A percentile compares a stretch with the other conserved stretches of the same genome.
phyloP scores from a whole-genome alignment of 2,113 vertebrate genomes.

The Cercocebus atys region DNA sequence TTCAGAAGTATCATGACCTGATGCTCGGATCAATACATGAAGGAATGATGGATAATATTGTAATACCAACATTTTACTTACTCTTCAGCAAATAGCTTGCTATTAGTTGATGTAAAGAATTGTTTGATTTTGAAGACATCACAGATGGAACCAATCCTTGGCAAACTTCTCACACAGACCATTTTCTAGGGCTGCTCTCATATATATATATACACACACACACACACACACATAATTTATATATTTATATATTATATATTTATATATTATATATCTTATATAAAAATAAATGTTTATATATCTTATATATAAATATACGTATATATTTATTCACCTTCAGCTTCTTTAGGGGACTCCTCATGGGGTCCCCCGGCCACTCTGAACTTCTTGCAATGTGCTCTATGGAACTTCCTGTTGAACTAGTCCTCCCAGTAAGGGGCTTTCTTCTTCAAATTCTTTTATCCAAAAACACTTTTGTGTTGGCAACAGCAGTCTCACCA shows the following conservation, averaged over 20 bases:
- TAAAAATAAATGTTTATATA: too few species aligned
- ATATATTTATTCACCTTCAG: neutral
- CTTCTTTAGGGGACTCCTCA: neutral
- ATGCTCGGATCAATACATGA: too few species aligned
- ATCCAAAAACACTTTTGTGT: neutral
- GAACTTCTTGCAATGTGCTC: neutral
- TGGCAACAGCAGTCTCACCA: neutral
- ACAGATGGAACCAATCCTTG: neutral
- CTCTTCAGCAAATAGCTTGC: neutral
- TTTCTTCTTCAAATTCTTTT: neutral
- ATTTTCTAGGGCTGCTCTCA: neutral
- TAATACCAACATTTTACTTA: neutral
- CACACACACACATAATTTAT: neutral
- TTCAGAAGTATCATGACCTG: neutral
- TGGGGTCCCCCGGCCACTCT: neutral
- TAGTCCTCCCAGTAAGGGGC: neutral
- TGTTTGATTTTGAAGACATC: neutral
- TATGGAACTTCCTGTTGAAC: neutral
- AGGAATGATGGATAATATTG: neutral
- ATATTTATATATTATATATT: neutral
- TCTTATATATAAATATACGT: neutral
- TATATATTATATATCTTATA: neutral
- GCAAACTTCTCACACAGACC: neutral
- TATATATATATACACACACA: neutral
- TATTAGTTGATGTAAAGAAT: neutral